Evolutionary conservation across 2,888 invertebrate species (phyloP), one percentile per base, ranked within the genome.

Genomic region (Panzeria rudis): DNA sequence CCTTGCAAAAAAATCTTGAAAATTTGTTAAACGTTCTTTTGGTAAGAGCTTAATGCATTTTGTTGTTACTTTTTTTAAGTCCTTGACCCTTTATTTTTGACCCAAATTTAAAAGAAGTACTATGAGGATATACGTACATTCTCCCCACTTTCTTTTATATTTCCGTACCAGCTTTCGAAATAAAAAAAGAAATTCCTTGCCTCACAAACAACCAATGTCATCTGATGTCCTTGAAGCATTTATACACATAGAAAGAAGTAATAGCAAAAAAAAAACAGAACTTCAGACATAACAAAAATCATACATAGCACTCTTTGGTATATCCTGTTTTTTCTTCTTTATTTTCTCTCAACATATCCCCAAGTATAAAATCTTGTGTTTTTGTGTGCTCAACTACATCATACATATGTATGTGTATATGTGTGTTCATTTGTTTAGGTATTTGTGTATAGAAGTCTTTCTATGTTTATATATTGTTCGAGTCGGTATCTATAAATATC

Each of bases 291-390:
- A 83, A 77, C 76, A 82, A 78, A 85, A 79, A 82, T 71, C 76
- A 81, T 68, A 25, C 52, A 64, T 35, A 62, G 64, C 52, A 80
- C 71, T 76, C 76, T 84, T 77, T 61, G 41, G 71, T 11, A 83
- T 83, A 83, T 78, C 75, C 76, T 80, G 76, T 73, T 71, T 80
- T 66, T 35, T 59, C 8, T 17, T 38, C 52, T 56, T 13, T 52
- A 20, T 72, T 79, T 72, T 64, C 79, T 72, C 78, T 68, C 79
- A 61, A 75, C 79, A 83, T 83, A 79, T 83, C 83, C 83, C 79
- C 83, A 86, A 83, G 84, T 85, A 85, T 69, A 78, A 85, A 85
- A 85, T 85, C 84, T 86, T 86, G 82, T 76, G 75, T 76, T 80
- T 78, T 79, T 79, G 78, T 75, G 11, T 44, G 41, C 76, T 62